Evolutionary conservation across 2,113 vertebrate species (phyloP).

Genomic region (Ophthalmolycus amberensis): DNA sequence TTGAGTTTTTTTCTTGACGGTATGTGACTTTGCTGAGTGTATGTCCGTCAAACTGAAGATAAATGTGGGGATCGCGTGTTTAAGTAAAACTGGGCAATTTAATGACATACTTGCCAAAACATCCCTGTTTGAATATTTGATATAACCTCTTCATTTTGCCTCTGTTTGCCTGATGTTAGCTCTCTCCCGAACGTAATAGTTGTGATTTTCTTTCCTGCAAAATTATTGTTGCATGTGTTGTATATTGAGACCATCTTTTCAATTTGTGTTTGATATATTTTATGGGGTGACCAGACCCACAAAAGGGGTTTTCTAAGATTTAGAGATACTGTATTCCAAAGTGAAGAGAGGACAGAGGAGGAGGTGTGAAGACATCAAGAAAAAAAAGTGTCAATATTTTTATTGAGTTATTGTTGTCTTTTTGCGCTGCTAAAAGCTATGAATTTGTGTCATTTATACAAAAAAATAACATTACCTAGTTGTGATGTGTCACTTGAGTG

Average conservation of each 20-base stretch:
- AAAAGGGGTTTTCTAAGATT: slow-evolving; percentile 83
- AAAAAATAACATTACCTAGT: slow-evolving; percentile 97
- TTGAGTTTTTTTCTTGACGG: slow-evolving; percentile 55
- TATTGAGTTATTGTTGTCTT: slow-evolving; percentile 83
- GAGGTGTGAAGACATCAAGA: slow-evolving; percentile 89
- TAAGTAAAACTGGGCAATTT: slow-evolving; percentile 68
- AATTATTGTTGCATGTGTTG: slow-evolving; percentile 78
- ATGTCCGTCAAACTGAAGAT: slow-evolving; percentile 68
- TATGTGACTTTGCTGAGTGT: slow-evolving; percentile 66
- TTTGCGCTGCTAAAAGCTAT: slow-evolving; percentile 99
- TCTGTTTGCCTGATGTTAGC: slow-evolving; percentile 73
- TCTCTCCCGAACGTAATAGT: slow-evolving; percentile 74
- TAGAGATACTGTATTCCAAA: slow-evolving; percentile 91
- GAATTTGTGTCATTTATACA: slow-evolving; percentile 96
- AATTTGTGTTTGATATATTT: slow-evolving; percentile 76
- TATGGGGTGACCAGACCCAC: slow-evolving; percentile 82
- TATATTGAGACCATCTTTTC: slow-evolving; percentile 76
- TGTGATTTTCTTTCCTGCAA: slow-evolving; percentile 77
- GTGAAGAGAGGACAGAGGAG: slow-evolving; percentile 86
- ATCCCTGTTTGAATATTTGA: slow-evolving; percentile 59
- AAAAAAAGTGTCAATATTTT: slow-evolving; percentile 87
- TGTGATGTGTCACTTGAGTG: slow-evolving; percentile 99
- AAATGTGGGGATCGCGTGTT: slow-evolving; percentile 53
- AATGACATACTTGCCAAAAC: slow-evolving; percentile 70
- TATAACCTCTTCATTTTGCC: slow-evolving; percentile 59